A percentile compares a stretch with the other conserved stretches of the same genome.
Conservation (phyloP, 2,113 vertebrate species). For the Trinectes maculatus region DNA sequence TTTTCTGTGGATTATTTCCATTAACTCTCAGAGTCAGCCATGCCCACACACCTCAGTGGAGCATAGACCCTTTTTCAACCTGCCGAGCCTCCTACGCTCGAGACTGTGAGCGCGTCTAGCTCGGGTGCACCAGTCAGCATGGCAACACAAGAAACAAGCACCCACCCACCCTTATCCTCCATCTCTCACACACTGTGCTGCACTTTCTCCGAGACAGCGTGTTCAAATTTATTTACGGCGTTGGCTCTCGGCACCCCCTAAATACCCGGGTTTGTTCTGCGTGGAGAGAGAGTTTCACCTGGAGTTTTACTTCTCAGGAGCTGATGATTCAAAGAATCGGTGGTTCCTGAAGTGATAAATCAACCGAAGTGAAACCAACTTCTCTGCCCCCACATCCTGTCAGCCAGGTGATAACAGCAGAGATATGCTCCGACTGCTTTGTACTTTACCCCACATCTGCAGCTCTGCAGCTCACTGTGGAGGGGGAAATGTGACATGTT, state of each 20-base stretch:
- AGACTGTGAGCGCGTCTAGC: conserved; percentile 56
- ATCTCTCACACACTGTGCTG: conserved; percentile 32
- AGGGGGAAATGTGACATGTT: conserved; percentile 43
- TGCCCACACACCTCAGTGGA: conserved; percentile 66
- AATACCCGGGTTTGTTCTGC: conserved; percentile 10
- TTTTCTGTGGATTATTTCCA: conserved; percentile 40
- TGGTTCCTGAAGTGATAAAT: conserved; percentile 53
- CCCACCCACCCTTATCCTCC: conserved; percentile 36
- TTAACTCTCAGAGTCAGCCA: conserved; percentile 43
- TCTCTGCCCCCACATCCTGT: conserved; percentile 66
- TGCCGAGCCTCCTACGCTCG: conserved; percentile 66
- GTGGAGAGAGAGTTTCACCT: conserved; percentile 18
- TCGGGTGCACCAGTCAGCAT: conserved; percentile 49
- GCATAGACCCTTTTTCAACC: conserved; percentile 59
- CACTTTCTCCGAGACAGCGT: conserved; percentile 21
- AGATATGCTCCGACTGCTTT: conserved; percentile 55
- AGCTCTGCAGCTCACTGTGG: conserved; percentile 46
- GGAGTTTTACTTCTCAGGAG: conserved; percentile 9
- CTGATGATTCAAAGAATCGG: conserved; percentile 52
- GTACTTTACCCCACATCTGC: conserved; percentile 59
- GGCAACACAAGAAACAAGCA: conserved; percentile 52
- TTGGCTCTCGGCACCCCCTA: not conserved
- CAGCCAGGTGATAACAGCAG: conserved; percentile 46
- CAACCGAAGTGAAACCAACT: conserved; percentile 63
- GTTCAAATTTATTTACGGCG: conserved; percentile 18